Base-by-base conservation (phyloP, 2,888 invertebrate species). In the Cheilosia impressa region DNA sequence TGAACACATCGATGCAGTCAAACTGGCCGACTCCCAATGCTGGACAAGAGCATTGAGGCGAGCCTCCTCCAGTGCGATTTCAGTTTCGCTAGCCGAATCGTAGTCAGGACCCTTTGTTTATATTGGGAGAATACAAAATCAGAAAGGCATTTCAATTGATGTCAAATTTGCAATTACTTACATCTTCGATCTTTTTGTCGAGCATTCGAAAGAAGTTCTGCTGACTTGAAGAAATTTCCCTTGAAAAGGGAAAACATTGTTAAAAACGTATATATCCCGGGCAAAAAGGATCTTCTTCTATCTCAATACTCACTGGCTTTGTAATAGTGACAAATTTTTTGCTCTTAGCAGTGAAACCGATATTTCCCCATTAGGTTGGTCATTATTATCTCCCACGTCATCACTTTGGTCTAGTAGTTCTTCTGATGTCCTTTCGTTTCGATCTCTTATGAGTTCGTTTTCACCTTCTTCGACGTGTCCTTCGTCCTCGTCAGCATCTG, bases 161-260 rank as follows among this genome's bases (percentile, higher is more conserved):
- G 45, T 68, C 9, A 62, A 24, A 75, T 15, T 68, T 38, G 4
- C 4, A 38, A 10, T 17, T 87, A 93, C 94, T 94, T 93, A 97
- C 97, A 93, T 95, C 96, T 92, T 97, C 96, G 90, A 98, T 97
- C 93, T 97, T 97, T 89, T 97, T 97, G 91, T 98, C 98, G 89
- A 98, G 94, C 96, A 97, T 97, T 92, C 95, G 96, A 93, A 98
- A 98, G 93, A 98, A 98, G 91, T 98, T 97, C 91, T 96, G 95
- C 93, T 98, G 98, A 91, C 98, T 98, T 87, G 95, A 95, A 83
- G 97, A 97, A 91, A 97, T 95, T 94, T 97, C 97, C 92, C 97
- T 97, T 94, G 65, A 95, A 87, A 78, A 87, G 81, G 81, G 76
- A 77, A 72, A 78, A 73, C 73, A 66, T 87, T 78, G 66, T 68